phyloP scores from a whole-genome alignment of 2,888 invertebrate genomes.

The Pterobdella sp. region DNA sequence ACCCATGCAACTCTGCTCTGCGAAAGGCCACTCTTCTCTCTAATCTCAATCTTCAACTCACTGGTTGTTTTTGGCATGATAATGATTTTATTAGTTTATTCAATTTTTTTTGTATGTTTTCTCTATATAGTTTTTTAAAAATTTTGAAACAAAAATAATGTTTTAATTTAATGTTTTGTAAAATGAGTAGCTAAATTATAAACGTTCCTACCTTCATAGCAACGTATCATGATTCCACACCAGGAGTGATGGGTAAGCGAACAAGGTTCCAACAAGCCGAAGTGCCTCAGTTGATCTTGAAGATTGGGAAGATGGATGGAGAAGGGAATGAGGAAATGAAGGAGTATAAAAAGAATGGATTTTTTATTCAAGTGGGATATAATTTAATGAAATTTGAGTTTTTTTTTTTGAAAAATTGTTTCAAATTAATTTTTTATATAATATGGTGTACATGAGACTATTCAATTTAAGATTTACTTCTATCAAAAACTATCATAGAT shows the following conservation, averaged over 20 bases:
- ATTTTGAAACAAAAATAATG: background rate
- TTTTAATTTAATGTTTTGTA: background rate
- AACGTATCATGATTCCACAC: background rate
- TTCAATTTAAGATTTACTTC: no score
- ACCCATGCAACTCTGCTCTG: slow-evolving; percentile 64
- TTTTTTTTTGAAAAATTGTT: no score
- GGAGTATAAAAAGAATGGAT: background rate
- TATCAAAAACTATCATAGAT: no score
- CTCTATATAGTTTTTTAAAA: background rate
- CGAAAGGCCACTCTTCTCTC: slow-evolving; percentile 60
- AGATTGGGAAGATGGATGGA: slow-evolving; percentile 51
- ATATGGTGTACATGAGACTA: no score
- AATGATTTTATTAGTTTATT: background rate
- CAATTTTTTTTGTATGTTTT: background rate
- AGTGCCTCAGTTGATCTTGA: slow-evolving; percentile 72
- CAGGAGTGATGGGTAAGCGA: slow-evolving; percentile 72
- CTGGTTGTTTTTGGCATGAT: slow-evolving; percentile 55
- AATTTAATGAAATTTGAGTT: no score
- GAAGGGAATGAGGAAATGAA: background rate
- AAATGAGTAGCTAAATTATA: background rate
- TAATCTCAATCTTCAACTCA: slow-evolving; percentile 63
- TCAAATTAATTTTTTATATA: no score
- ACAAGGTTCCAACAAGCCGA: slow-evolving; percentile 78
- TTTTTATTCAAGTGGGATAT: background rate
- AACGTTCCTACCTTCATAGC: background rate